Evolutionary conservation across 35 echinoderm and acorn worm species (phyloP).

Genomic region (Apostichopus californicus): DNA sequence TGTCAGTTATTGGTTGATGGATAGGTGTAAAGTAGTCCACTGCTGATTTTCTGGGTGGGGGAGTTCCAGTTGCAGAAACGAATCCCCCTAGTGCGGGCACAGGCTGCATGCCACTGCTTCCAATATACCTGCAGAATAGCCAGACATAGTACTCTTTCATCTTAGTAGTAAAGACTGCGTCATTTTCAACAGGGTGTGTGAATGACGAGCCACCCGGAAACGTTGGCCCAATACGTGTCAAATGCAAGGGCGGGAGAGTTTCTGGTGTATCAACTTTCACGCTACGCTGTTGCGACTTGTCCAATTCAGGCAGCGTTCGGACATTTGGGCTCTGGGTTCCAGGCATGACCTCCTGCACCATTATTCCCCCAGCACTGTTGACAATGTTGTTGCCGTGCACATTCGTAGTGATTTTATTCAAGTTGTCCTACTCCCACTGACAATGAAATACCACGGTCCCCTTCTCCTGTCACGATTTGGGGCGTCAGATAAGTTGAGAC

Average conservation of each 20-base stretch:
- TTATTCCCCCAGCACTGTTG: conserved; percentile 13
- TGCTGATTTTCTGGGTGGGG: background rate
- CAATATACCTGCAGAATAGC: background rate
- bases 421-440: background rate
- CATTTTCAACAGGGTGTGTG: conserved; percentile 15
- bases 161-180: background rate
- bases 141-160: background rate
- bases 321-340: background rate
- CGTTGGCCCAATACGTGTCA: conserved; percentile 23
- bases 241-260: conserved; percentile 3
- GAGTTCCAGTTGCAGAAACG: background rate
- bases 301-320: background rate
- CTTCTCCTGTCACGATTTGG: conserved; percentile 45
- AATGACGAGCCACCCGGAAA: conserved; percentile 45
- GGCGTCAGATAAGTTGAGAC: conserved; percentile 46
- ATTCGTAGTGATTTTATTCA: background rate
- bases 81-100: background rate
- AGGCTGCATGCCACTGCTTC: background rate
- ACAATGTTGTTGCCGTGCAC: conserved; percentile 11
- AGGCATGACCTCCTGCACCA: conserved; percentile 3
- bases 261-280: conserved; percentile 27
- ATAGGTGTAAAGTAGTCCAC: background rate
- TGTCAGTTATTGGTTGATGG: conserved; percentile 8
- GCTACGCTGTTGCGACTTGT: conserved; percentile 4
- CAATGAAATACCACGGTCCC: too few species aligned